Evolutionary conservation across 2,888 invertebrate species (phyloP).

Genomic region (Ecdyonurus torrentis): DNA sequence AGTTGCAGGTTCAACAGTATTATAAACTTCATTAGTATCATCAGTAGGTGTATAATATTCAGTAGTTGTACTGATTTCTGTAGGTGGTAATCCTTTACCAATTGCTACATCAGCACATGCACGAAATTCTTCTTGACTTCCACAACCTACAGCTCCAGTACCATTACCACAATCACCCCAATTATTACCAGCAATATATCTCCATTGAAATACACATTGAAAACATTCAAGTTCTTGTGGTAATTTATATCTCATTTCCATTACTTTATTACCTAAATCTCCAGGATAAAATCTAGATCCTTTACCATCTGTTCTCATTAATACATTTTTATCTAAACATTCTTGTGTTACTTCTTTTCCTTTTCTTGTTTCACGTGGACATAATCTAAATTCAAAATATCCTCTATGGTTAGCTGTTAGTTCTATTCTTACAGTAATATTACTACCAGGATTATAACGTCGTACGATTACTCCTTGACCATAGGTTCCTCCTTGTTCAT

Average conservation of each 20-base stretch:
- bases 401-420: conserved; percentile 79
- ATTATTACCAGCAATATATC: conserved; percentile 69
- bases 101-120: conserved; percentile 70
- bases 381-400: conserved; percentile 69
- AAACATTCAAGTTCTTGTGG: conserved; percentile 50
- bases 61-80: background rate
- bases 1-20: conserved; percentile 25
- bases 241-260: conserved; percentile 53
- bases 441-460: conserved; percentile 49
- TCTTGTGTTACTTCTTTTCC: conserved; percentile 34
- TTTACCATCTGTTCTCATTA: conserved; percentile 31
- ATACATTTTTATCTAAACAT: conserved; percentile 56
- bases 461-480: conserved; percentile 67
- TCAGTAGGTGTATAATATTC: conserved; percentile 23
- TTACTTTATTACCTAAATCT: conserved; percentile 58
- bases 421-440: conserved; percentile 58
- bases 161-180: conserved; percentile 41
- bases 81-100: conserved; percentile 20
- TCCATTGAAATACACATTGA: conserved; percentile 79
- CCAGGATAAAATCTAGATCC: conserved; percentile 20
- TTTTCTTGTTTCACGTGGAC: conserved; percentile 40
- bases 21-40: conserved; percentile 22
- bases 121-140: conserved; percentile 75
- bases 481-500: conserved; percentile 71
- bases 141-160: conserved; percentile 64